Conservation (phyloP, 1,140 invertebrate species). For the Danaus melanippus region DNA sequence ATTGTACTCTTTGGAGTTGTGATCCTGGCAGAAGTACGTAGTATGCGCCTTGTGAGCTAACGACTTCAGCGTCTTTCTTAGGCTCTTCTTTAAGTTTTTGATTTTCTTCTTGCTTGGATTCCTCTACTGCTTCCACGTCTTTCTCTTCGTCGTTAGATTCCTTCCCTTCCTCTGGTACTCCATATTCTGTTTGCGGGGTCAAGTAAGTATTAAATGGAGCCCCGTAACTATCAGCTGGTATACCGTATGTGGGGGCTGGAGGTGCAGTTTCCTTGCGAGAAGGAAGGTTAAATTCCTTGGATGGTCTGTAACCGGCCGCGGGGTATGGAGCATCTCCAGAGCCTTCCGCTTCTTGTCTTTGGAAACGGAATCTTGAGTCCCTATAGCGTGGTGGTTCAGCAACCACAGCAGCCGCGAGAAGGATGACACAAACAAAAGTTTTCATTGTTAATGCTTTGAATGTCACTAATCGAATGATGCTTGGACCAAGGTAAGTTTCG, state of each 20-base stretch:
- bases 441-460: conserved; percentile 52
- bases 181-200: conserved; percentile 46
- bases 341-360: conserved; percentile 36
- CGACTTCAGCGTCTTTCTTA: conserved; percentile 43
- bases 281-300: conserved; percentile 54
- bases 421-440: conserved; percentile 36
- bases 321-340: conserved; percentile 48
- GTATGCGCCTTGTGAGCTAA: conserved; percentile 50
- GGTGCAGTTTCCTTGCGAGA: conserved; percentile 39
- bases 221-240: conserved; percentile 56
- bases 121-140: conserved; percentile 30
- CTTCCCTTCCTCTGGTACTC: conserved; percentile 30
- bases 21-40: conserved; percentile 52
- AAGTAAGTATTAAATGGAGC: conserved; percentile 47
- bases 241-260: conserved; percentile 51
- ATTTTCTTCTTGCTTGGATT: conserved; percentile 29
- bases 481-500: conserved; percentile 18
- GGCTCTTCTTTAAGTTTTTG: conserved; percentile 39
- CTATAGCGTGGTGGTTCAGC: conserved; percentile 53
- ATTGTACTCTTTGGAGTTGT: conserved; percentile 56
- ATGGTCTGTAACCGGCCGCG: conserved; percentile 54
- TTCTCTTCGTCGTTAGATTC: conserved; percentile 21
- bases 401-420: conserved; percentile 38
- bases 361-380: conserved; percentile 31
- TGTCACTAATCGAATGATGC: conserved; percentile 54